phyloP scores from a whole-genome alignment of 2,888 invertebrate genomes.

The Aphrophora alni region DNA sequence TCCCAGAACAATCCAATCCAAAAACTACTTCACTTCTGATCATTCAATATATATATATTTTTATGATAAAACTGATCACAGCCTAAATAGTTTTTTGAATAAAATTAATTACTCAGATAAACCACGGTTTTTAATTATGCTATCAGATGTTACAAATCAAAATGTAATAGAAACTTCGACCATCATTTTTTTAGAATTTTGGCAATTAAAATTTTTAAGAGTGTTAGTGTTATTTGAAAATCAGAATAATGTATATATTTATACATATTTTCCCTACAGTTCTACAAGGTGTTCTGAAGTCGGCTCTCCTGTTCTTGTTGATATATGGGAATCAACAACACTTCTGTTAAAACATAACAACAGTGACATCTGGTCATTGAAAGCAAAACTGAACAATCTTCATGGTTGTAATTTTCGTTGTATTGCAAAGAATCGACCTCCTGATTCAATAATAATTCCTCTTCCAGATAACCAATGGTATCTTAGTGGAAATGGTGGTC shows the following conservation, averaged over 20 bases:
- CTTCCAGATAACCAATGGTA: background rate
- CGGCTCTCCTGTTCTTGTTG: background rate
- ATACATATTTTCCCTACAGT: conserved; percentile 23
- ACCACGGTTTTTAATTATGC: background rate
- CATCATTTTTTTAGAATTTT: conserved; percentile 7
- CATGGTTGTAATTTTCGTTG: conserved; percentile 13
- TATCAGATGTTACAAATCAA: background rate
- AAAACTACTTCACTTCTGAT: background rate
- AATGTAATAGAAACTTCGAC: background rate
- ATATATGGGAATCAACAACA: background rate
- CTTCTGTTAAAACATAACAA: background rate
- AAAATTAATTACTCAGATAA: background rate
- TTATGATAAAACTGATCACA: background rate
- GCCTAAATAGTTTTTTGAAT: background rate
- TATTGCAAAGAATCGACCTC: conserved; percentile 25
- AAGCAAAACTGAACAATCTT: conserved; percentile 7
- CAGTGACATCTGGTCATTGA: background rate
- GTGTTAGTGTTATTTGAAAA: background rate
- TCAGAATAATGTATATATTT: background rate
- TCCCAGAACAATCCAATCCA: background rate
- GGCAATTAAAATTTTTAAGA: background rate
- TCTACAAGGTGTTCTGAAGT: background rate
- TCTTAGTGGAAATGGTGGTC: conserved; percentile 15
- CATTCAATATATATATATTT: background rate
- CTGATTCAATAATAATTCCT: conserved; percentile 22